Evolutionary conservation across 2,888 invertebrate species (phyloP), one percentile per base, ranked within the genome.

Genomic region (Kryphioiulus occultus): DNA sequence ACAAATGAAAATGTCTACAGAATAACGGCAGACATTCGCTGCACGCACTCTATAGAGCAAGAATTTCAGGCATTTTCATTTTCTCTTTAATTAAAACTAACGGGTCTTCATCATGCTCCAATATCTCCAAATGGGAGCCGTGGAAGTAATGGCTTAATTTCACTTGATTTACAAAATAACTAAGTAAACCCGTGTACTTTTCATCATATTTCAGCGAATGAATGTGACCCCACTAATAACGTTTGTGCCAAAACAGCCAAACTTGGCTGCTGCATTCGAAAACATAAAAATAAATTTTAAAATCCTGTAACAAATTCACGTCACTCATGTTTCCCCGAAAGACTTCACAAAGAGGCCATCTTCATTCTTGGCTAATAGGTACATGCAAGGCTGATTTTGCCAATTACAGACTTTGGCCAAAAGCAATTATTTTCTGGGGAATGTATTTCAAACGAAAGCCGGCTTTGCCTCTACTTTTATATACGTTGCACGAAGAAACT

Each of bases 381-480:
- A 30, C 78, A 68, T 26, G 78, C 78, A 78, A 78, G 78, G 22
- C 78, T 78, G 78, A 78, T 78, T 78, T 78, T 78, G 78, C 78
- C 78, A 78, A 78, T 78, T 78, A 78, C 30, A 15, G 17, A 78
- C 30, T 78, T 78, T 15, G 78, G 30, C 78, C 7, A 78, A 44
- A 78, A 78, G 78, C 78, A 78, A 78, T 78, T 78, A 78, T 78
- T 78, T 78, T 78, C 12, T 78, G 78, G 78, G 78, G 15, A 78
- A 78, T 30, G 1, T 78, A 30, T 30, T 30, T 78, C 78, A 26
- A 78, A 78, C 15, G 22, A 15, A 15, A 30, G 30, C 30, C 12
- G 30, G 12, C 30, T 26, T 17, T 30, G 68, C 26, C 5, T 22
- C 68, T 78, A 30, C 78, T 5, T 5, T 26, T 78, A 26, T 78